Percentiles rank a stretch among this genome's conserved stretches.
phyloP scores from a whole-genome alignment of 1,140 invertebrate genomes.

The Drosophila bocki region DNA sequence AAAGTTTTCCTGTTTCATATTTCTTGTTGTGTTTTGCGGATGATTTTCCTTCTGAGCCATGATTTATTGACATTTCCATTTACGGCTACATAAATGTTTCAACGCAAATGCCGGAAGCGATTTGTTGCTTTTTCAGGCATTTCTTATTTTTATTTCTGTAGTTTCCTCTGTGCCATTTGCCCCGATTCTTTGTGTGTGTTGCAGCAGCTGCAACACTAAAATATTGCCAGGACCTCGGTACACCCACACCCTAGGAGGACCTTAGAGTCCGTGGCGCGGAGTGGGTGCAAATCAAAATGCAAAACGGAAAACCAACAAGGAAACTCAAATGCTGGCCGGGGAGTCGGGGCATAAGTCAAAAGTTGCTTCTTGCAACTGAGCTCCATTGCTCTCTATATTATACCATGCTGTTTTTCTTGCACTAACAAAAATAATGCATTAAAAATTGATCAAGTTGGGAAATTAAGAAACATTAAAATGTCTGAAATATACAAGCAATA shows the following conservation, averaged over 20 bases:
- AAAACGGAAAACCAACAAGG: conserved; percentile 77
- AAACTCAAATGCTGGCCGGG: conserved; percentile 64
- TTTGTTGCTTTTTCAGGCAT: conserved; percentile 66
- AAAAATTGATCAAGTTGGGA: neutral
- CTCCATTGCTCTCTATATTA: conserved; percentile 15
- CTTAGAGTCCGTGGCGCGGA: conserved; percentile 2
- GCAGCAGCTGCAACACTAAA: conserved; percentile 50
- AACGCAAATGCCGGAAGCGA: conserved; percentile 78
- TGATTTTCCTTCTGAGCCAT: conserved; percentile 65
- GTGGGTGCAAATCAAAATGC: conserved; percentile 78
- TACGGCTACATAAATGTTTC: conserved; percentile 81
- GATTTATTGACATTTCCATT: conserved; percentile 84
- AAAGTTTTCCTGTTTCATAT: conserved; percentile 66
- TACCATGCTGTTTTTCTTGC: conserved; percentile 2
- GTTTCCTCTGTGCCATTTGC: conserved; percentile 25
- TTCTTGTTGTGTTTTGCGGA: conserved; percentile 41
- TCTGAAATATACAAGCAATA: neutral
- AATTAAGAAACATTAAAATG: neutral
- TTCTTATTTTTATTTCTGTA: conserved; percentile 23
- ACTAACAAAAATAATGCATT: neutral
- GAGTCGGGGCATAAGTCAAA: conserved; percentile 74
- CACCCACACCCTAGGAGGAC: neutral
- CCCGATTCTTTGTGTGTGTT: conserved; percentile 21
- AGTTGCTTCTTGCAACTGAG: conserved; percentile 45
- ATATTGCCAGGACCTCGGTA: conserved; percentile 57